These are phyloP conservation scores for Ypsolopha sequella DNA, from an alignment of 2,888 invertebrate genomes.

Conservation along the genomic window DNA sequence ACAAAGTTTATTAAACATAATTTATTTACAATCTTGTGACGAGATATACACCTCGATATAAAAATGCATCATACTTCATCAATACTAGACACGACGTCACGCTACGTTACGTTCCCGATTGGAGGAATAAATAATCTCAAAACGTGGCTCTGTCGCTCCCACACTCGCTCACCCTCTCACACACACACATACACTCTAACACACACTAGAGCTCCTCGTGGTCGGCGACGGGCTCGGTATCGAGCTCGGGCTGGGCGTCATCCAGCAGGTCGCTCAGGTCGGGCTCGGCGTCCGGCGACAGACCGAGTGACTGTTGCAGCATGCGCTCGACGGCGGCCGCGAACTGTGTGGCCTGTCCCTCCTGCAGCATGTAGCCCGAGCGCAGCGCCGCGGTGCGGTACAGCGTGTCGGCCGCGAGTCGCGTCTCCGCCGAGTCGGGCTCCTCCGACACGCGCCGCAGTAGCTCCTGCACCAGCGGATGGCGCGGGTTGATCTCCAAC, in stretches of 20 bases:
- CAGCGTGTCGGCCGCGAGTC: slow-evolving; percentile 89
- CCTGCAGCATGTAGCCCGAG: slow-evolving; percentile 91
- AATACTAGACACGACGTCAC: background rate
- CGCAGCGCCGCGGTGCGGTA: slow-evolving; percentile 92
- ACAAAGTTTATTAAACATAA: slow-evolving; percentile 18
- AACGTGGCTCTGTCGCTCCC: too few relatives aligned
- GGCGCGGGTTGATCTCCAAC: slow-evolving; percentile 96
- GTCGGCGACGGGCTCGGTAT: slow-evolving; percentile 21
- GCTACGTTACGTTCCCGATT: too few relatives aligned
- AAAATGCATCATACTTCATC: slow-evolving; percentile 9
- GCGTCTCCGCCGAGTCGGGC: slow-evolving; percentile 75
- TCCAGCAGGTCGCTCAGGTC: slow-evolving; percentile 33
- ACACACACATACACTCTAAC: background rate
- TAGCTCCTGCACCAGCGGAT: slow-evolving; percentile 94
- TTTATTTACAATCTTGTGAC: slow-evolving; percentile 25
- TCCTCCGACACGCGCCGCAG: slow-evolving; percentile 85
- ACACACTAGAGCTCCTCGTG: slow-evolving; percentile 42
- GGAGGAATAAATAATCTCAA: too few relatives aligned
- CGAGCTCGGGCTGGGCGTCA: slow-evolving; percentile 19
- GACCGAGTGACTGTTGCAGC: slow-evolving; percentile 84
- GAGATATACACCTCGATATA: background rate
- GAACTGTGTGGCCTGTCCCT: slow-evolving; percentile 77
- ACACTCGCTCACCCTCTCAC: background rate
- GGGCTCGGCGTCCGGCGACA: slow-evolving; percentile 78
- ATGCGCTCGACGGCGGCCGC: slow-evolving; percentile 92